Evolutionary conservation across 1,140 invertebrate species (phyloP).

Genomic region (Drosophila rhopaloa): DNA sequence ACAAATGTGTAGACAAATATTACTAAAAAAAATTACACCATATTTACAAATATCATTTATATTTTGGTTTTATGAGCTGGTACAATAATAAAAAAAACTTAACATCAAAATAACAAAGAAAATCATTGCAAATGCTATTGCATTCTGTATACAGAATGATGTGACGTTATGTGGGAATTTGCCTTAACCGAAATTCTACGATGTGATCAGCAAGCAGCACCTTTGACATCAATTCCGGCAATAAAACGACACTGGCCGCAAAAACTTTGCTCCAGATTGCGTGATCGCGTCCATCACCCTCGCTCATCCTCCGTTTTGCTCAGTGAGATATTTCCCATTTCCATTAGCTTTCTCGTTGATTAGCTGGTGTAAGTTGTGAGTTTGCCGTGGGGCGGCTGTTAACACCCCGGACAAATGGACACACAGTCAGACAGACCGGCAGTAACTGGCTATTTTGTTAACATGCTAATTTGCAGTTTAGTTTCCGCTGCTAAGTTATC

Average conservation of each 20-base stretch:
- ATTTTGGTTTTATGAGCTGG: too few species aligned
- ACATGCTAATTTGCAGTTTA: slow-evolving; percentile 76
- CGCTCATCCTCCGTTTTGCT: neutral
- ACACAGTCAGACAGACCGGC: neutral
- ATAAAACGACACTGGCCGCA: slow-evolving; percentile 54
- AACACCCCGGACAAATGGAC: slow-evolving; percentile 28
- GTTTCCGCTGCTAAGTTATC: slow-evolving; percentile 46
- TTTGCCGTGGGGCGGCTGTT: slow-evolving; percentile 42
- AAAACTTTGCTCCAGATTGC: slow-evolving; percentile 42
- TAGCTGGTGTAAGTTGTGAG: slow-evolving; percentile 19
- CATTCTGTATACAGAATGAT: neutral
- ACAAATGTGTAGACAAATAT: too few species aligned
- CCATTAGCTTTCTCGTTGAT: slow-evolving; percentile 26
- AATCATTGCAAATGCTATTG: neutral
- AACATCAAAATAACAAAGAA: neutral
- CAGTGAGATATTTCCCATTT: slow-evolving; percentile 10
- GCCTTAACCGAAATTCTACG: slow-evolving; percentile 9
- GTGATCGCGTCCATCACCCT: slow-evolving; percentile 31
- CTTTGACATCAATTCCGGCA: slow-evolving; percentile 65
- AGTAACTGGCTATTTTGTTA: slow-evolving; percentile 71
- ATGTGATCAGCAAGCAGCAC: slow-evolving; percentile 36
- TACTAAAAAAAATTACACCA: too few species aligned
- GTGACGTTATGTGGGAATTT: neutral
- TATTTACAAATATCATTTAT: too few species aligned
- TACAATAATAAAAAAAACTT: neutral